phyloP scores from a whole-genome alignment of 1,140 invertebrate genomes.

The Drosophila santomea region DNA sequence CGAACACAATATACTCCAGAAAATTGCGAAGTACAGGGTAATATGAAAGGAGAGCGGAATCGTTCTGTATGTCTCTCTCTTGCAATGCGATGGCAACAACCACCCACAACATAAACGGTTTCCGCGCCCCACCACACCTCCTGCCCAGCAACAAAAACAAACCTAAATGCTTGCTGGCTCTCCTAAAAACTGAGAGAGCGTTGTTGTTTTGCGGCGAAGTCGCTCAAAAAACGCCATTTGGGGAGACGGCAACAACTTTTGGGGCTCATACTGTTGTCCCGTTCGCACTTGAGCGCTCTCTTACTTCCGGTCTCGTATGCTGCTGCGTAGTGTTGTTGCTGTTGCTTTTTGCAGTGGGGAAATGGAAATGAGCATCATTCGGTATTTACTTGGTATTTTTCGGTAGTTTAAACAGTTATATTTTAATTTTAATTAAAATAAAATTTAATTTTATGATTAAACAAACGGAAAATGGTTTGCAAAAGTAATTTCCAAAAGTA shows the following conservation, averaged over 20 bases:
- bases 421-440: no score
- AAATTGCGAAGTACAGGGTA: not conserved
- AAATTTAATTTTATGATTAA: no score
- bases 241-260: slow-evolving; percentile 46
- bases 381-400: slow-evolving; percentile 19
- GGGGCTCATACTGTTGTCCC: slow-evolving; percentile 32
- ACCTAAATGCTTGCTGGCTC: slow-evolving; percentile 46
- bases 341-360: slow-evolving; percentile 52
- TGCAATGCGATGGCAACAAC: slow-evolving; percentile 9
- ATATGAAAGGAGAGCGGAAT: not conserved
- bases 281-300: slow-evolving; percentile 35
- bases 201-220: slow-evolving; percentile 71
- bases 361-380: slow-evolving; percentile 55
- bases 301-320: slow-evolving; percentile 63
- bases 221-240: slow-evolving; percentile 75
- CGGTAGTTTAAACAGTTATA: no score
- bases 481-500: no score
- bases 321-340: slow-evolving; percentile 25
- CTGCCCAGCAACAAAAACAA: slow-evolving; percentile 35
- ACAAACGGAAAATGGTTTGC: no score
- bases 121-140: slow-evolving; percentile 13
- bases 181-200: slow-evolving; percentile 9
- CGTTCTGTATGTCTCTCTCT: slow-evolving; percentile 1
- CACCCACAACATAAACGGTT: slow-evolving; percentile 48
- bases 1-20: not conserved